phyloP scores from a whole-genome alignment of 2,797 vertebrate genomes.

The Mus caroli region DNA sequence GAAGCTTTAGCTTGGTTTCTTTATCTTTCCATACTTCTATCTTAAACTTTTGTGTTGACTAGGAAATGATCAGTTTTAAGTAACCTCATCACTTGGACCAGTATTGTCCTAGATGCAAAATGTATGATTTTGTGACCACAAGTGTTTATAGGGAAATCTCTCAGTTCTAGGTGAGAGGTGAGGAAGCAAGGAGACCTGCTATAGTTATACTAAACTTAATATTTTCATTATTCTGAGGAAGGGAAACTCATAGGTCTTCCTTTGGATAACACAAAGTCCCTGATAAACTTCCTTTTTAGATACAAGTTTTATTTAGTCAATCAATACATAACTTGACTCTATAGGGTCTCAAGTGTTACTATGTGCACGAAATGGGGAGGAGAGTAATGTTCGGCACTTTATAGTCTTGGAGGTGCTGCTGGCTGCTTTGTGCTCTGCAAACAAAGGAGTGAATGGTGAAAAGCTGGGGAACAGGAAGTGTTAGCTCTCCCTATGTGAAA shows the following conservation, averaged over 20 bases:
- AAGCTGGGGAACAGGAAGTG: neutral
- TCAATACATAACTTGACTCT: neutral
- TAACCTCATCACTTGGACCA: neutral
- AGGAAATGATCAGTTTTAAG: neutral
- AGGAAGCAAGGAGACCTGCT: neutral
- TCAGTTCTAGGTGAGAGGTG: neutral
- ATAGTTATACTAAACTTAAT: neutral
- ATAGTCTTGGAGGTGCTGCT: neutral
- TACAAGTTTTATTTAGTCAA: constrained; percentile 30
- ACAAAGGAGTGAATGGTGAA: neutral
- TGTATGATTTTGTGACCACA: constrained; percentile 46
- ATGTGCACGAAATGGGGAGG: neutral
- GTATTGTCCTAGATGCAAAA: neutral
- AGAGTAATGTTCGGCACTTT: neutral
- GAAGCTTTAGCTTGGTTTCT: constrained; percentile 24
- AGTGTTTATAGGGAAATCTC: neutral
- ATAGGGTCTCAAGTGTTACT: neutral
- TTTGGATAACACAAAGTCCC: constrained; percentile 43
- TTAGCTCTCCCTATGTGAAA: neutral
- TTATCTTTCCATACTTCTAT: neutral
- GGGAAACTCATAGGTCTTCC: neutral
- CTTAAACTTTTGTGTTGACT: constrained; percentile 1
- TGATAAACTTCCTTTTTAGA: neutral
- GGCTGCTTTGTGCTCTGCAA: neutral
- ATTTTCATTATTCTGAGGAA: neutral